Evolutionary conservation across 2,888 invertebrate species (phyloP), one percentile per base, ranked within the genome.

Genomic region (Diplazon laetatorius): DNA sequence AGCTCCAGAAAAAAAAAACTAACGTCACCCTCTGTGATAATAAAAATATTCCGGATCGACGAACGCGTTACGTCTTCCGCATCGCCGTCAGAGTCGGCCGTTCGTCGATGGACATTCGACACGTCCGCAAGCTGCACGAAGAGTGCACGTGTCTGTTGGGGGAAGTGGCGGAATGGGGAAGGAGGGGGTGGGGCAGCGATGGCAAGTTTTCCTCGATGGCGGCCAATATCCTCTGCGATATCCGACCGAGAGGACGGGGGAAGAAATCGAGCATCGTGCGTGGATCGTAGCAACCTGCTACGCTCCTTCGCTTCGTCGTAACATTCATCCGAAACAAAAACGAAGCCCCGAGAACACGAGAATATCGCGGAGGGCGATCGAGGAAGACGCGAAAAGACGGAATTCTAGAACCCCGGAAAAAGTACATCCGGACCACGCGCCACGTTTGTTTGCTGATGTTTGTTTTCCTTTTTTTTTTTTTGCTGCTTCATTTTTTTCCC

Each of bases 141-240:
- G 0, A 20, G 44, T n/a, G 50, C 9, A 6, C 6, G 30, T 16
- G 44, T 10, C n/a, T n/a, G n/a, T n/a, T n/a, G n/a, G n/a, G n/a
- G n/a, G n/a, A n/a, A n/a, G n/a, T n/a, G n/a, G n/a, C n/a, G n/a
- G n/a, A n/a, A n/a, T n/a, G n/a, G n/a, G n/a, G n/a, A n/a, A 59
- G 12, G 20, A 6, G 12, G 12, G 50, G 8, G 60, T 50, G 37
- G 25, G 62, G 52, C n/a, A 68, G 50, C 62, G 62, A 63, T 62
- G 42, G 25, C 66, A 22, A 72, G 60, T 50, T 59, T 73, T 68
- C 42, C 52, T 18, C 57, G 50, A 78, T 59, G 59, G 44, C 63
- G 63, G 73, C 57, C 69, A 78, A 78, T 69, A 78, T 69, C 68
- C 35, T 68, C 35, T 62, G 62, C 76, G 72, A 46, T 62, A 66